Evolutionary conservation across 2,113 vertebrate species (phyloP).

Genomic region (Regulus satrapa): DNA sequence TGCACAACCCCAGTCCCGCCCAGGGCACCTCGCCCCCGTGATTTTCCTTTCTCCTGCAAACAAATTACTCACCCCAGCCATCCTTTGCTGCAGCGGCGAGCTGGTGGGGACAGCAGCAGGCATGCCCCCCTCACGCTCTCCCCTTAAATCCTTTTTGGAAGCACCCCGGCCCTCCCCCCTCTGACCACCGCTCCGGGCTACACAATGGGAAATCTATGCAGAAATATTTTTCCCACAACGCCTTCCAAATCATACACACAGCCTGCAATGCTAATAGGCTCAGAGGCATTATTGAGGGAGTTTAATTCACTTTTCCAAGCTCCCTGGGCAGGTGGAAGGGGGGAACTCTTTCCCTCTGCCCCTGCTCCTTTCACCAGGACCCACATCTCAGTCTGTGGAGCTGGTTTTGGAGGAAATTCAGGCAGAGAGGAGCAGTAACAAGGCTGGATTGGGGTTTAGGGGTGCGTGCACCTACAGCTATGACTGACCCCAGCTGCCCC

Average conservation of each 20-base stretch:
- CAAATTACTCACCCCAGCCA: neutral
- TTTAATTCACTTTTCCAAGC: neutral
- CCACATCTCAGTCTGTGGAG: neutral
- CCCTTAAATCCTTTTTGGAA: constrained; percentile 11
- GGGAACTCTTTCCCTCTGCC: neutral
- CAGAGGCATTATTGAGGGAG: neutral
- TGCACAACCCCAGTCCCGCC: neutral
- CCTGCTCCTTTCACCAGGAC: neutral
- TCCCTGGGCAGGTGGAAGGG: neutral
- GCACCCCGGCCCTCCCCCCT: neutral
- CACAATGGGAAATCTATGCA: constrained; percentile 35
- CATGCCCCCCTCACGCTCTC: neutral
- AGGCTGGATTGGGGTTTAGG: fast-evolving
- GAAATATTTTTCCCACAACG: constrained; percentile 50
- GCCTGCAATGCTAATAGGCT: constrained; percentile 36
- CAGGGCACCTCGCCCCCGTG: neutral
- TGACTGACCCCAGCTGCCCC: neutral
- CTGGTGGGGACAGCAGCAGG: neutral
- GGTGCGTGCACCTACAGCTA: fast-evolving
- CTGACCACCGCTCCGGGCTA: neutral
- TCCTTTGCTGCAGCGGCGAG: neutral
- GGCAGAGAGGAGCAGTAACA: neutral
- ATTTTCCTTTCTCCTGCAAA: neutral
- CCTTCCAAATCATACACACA: constrained; percentile 22
- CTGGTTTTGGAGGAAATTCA: neutral